Evolutionary conservation across 2,113 vertebrate species (phyloP).

Genomic region (Sylvicapra grimmia): DNA sequence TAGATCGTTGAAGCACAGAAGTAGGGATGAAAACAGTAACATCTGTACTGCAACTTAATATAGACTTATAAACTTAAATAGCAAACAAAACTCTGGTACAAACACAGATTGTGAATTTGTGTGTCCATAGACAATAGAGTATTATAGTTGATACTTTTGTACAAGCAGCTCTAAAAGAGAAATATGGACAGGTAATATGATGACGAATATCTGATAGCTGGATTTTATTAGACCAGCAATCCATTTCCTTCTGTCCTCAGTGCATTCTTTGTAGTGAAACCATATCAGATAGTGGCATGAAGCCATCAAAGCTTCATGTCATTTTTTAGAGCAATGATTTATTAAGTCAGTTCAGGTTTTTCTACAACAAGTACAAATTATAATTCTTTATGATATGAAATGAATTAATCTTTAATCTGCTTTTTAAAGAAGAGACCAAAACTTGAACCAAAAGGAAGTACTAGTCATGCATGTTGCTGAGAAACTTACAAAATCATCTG

Average conservation of each 20-base stretch:
- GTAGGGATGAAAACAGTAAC: background rate
- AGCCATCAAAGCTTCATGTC: background rate
- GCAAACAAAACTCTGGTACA: background rate
- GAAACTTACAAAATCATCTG: background rate
- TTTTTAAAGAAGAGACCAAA: conserved; percentile 18
- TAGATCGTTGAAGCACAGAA: background rate
- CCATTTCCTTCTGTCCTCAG: background rate
- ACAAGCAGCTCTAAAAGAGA: conserved; percentile 1
- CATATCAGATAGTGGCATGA: background rate
- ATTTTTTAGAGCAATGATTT: background rate
- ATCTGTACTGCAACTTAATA: background rate
- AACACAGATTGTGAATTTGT: background rate
- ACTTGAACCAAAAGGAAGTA: conserved; percentile 22
- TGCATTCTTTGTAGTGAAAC: background rate
- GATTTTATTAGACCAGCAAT: background rate
- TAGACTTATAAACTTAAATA: background rate
- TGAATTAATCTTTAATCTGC: conserved; percentile 6
- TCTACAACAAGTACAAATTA: background rate
- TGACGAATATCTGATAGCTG: background rate
- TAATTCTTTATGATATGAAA: conserved; percentile 23
- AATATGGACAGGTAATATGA: background rate
- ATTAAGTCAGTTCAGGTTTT: conserved; percentile 18
- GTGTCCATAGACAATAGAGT: background rate
- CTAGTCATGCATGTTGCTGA: background rate
- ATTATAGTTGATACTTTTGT: conserved; percentile 5